Base-by-base conservation (phyloP, 2,113 vertebrate genomes). In the Vidua chalybeata region DNA sequence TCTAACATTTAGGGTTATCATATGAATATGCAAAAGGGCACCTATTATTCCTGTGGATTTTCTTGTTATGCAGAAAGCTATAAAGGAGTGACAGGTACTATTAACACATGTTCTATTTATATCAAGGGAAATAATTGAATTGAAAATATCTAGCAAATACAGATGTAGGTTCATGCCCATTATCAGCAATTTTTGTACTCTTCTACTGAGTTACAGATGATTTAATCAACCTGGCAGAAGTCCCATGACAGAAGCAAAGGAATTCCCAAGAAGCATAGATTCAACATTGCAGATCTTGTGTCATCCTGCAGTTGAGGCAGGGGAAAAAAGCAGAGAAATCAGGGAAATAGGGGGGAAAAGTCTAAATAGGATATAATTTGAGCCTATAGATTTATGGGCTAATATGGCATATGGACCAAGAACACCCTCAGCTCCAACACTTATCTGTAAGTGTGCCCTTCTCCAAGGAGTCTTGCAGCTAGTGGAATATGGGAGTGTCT, bases 191-290 rank as follows among this genome's bases (percentile, higher is more conserved):
- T 93, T 85, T 82, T 77, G 49, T 61, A 41, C 62, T 41, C 17
- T 91, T 94, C n/a, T 67, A n/a, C 85, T 73, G 82, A 93, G 71
- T 64, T 87, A 31, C 37, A 41, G 87, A 87, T 94, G 87, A 97
- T 91, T 93, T 96, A 95, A 95, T 93, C 94, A 91, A 56, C 52
- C 82, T 94, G 94, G 96, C 92, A 95, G 63, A 64, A 91, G 67
- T 96, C 82, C 95, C 87, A 61, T 73, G 58, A 28, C 10, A 82
- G 15, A 91, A 73, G 82, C 15, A 95, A 81, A 94, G 95, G 95
- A 96, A 96, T 90, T 93, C 95, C 95, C 90, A 96, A 89, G 74
- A 79, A 96, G 82, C 62, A 91, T 4, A 87, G 58, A 85, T 90
- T 83, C 72, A 85, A 74, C 75, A 46, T 26, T 94, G 95, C 92